phyloP scores from a whole-genome alignment of 2,888 invertebrate genomes.

The Dasypolia templi region DNA sequence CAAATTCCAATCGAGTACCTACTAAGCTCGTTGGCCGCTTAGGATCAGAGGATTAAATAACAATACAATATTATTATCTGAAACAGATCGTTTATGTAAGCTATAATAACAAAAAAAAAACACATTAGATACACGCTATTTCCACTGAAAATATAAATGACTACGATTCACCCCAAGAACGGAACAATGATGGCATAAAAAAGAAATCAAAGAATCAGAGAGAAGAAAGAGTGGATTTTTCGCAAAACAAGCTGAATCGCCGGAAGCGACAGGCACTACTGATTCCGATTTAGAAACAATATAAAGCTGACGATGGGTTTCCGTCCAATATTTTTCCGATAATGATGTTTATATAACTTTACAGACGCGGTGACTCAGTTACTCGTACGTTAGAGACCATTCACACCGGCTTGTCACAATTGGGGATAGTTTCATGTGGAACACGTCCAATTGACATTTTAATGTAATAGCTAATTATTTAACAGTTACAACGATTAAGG shows the following conservation, averaged over 20 bases:
- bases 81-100: constrained; percentile 39
- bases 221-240: constrained; percentile 78
- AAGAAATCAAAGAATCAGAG: constrained; percentile 73
- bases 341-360: constrained; percentile 82
- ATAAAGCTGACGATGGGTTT: constrained; percentile 83
- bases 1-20: constrained; percentile 48
- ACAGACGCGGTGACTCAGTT: constrained; percentile 70
- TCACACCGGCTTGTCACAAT: constrained; percentile 9
- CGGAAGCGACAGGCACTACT: constrained; percentile 84
- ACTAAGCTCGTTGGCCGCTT: constrained; percentile 42
- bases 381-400: constrained; percentile 59
- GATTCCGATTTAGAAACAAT: constrained; percentile 87
- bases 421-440: neutral
- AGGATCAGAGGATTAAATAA: constrained; percentile 43
- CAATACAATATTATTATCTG: constrained; percentile 48
- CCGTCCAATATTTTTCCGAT: constrained; percentile 82
- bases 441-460: constrained; percentile 15
- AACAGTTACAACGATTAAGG: constrained; percentile 32
- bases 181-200: constrained; percentile 70
- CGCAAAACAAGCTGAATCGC: constrained; percentile 83
- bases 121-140: constrained; percentile 56
- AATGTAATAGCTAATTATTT: constrained; percentile 38
- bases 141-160: constrained; percentile 62
- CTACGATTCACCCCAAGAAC: constrained; percentile 60
- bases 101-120: constrained; percentile 52